Conservation (phyloP, 2,113 vertebrate species). For the Manacus vitellinus region DNA sequence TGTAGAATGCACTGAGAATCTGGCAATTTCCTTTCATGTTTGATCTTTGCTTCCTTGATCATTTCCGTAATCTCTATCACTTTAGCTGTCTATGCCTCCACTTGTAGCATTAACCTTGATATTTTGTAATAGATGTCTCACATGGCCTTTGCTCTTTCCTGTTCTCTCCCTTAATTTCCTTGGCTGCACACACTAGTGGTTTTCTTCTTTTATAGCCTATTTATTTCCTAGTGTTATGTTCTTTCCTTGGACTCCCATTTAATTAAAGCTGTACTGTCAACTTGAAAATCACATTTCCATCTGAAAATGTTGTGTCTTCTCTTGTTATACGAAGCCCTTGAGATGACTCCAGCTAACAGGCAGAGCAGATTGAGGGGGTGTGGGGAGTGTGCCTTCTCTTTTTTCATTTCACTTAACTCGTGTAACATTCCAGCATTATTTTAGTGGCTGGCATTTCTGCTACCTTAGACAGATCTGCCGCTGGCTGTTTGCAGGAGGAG, state of each 20-base stretch:
- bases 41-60: slow-evolving; percentile 46
- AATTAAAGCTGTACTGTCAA: slow-evolving; percentile 52
- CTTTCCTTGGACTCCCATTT: slow-evolving; percentile 49
- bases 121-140: slow-evolving; percentile 33
- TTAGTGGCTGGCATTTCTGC: background rate
- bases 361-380: background rate
- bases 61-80: background rate
- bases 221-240: slow-evolving; percentile 31
- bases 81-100: background rate
- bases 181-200: slow-evolving; percentile 10
- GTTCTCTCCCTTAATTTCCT: slow-evolving; percentile 47
- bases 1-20: background rate
- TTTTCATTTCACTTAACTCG: background rate
- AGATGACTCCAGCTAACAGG: background rate
- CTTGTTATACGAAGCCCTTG: slow-evolving; percentile 4
- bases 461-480: background rate
- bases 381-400: background rate
- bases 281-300: slow-evolving; percentile 47
- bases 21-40: slow-evolving; percentile 15
- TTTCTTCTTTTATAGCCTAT: slow-evolving; percentile 50
- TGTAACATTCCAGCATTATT: background rate
- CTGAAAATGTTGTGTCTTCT: slow-evolving; percentile 43
- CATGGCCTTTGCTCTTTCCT: slow-evolving; percentile 46
- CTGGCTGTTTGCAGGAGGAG: background rate
- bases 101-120: slow-evolving; percentile 42